Conservation (phyloP, 2,797 vertebrate species). For the Chrosomus eos region DNA sequence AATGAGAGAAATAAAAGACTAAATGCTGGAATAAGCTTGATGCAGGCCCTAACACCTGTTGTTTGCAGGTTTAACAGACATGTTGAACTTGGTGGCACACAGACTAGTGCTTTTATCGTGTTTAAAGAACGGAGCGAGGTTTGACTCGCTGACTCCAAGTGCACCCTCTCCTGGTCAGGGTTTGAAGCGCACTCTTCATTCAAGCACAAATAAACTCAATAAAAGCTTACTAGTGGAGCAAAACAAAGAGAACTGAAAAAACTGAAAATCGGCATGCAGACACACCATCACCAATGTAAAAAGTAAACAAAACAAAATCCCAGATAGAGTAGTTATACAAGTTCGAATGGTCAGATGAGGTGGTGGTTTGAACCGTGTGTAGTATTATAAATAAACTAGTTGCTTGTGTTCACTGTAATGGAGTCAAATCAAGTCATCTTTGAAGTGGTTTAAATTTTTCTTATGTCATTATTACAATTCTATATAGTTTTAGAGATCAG, state of each 20-base stretch:
- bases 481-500: neutral
- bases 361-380: neutral
- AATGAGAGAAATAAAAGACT: neutral
- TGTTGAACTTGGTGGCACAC: conserved; percentile 6
- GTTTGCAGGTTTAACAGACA: conserved; percentile 42
- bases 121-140: conserved; percentile 66
- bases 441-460: neutral
- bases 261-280: conserved; percentile 80
- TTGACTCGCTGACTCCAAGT: conserved; percentile 89
- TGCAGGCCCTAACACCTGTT: conserved; percentile 41
- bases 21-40: conserved; percentile 10
- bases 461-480: conserved; percentile 13
- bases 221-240: conserved; percentile 58
- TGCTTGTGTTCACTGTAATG: neutral
- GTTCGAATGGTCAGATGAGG: conserved; percentile 1
- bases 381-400: neutral
- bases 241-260: conserved; percentile 50
- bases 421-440: neutral
- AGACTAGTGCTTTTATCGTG: conserved; percentile 59
- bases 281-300: conserved; percentile 78
- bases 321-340: neutral
- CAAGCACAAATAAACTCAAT: conserved; percentile 79
- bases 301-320: conserved; percentile 2
- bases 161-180: conserved; percentile 85
- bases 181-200: conserved; percentile 98